Conservation (phyloP, 2,113 vertebrate genomes). For the Alaudala cheleensis region DNA sequence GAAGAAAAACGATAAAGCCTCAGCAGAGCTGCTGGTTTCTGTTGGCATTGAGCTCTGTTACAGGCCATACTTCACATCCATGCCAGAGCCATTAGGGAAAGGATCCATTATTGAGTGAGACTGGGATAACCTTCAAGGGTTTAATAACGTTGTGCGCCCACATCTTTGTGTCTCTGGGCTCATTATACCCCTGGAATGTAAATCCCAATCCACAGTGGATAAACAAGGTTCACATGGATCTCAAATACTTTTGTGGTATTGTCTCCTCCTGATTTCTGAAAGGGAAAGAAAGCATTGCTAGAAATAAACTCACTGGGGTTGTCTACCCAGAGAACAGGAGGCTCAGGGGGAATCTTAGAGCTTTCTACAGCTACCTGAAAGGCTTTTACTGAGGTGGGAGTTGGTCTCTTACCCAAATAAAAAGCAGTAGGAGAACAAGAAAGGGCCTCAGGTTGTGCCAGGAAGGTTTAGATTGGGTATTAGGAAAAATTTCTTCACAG, state of each 20-base stretch:
- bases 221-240: neutral
- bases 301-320: neutral
- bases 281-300: neutral
- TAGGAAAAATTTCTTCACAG: neutral
- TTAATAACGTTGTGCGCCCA: neutral
- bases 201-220: conserved; percentile 12
- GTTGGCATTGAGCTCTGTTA: neutral
- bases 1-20: conserved; percentile 11
- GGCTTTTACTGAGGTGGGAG: neutral
- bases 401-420: neutral
- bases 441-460: neutral
- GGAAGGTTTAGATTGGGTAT: neutral
- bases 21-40: neutral
- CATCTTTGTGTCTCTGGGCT: neutral
- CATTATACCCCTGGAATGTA: conserved; percentile 10
- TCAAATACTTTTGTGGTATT: neutral
- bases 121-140: neutral
- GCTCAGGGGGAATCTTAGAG: fast-evolving
- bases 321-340: neutral
- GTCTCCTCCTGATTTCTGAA: conserved; percentile 2
- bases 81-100: neutral
- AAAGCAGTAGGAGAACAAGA: neutral
- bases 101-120: neutral
- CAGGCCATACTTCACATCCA: neutral
- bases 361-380: neutral